Evolutionary conservation across 2,888 invertebrate genomes (phyloP), one percentile per base, ranked within the genome.

Genomic region (Micoletzkya japonica): DNA sequence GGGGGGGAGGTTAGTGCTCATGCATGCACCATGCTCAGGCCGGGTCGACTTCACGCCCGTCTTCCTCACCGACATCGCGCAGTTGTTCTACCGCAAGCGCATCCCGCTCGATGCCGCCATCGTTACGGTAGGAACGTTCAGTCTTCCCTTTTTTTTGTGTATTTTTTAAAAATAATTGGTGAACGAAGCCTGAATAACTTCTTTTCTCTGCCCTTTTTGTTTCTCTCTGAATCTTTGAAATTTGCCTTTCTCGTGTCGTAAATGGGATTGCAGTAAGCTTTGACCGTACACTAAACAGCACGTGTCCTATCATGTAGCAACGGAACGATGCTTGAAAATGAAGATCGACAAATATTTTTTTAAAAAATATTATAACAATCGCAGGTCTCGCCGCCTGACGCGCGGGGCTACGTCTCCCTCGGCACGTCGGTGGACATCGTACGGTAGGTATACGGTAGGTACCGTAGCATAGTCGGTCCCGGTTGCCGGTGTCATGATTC

Each of bases 331-430:
- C n/a, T n/a, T n/a, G n/a, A n/a, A n/a, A n/a, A n/a, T n/a, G n/a
- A n/a, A n/a, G n/a, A n/a, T n/a, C n/a, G n/a, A n/a, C n/a, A 10
- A 10, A 17, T 17, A 39, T 39, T 39, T 39, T 39, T 39, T 39
- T 39, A 39, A 17, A 10, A 30, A 14, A 56, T 26, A 56, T 7
- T 32, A 3, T 20, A 56, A 32, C 10, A 32, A 3, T 32, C 52
- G 26, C 75, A 83, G 66, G 84, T 93, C 0, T 92, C 93, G 1
- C 93, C 94, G 0, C 94, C 95, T 0, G 95, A 96, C 86, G 93
- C 94, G 93, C 93, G 94, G 84, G 95, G 95, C 0, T 95, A 91
- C 87, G 94, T 94, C 88, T 92, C 93, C 66, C 88, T 95, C 72
- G 95, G 95, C 4, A 94, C 94, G 0, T 80, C 79, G 68, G 93